Evolutionary conservation across 2,113 vertebrate genomes (phyloP), one percentile per base, ranked within the genome.

Genomic region (Pseudopipra pipra): DNA sequence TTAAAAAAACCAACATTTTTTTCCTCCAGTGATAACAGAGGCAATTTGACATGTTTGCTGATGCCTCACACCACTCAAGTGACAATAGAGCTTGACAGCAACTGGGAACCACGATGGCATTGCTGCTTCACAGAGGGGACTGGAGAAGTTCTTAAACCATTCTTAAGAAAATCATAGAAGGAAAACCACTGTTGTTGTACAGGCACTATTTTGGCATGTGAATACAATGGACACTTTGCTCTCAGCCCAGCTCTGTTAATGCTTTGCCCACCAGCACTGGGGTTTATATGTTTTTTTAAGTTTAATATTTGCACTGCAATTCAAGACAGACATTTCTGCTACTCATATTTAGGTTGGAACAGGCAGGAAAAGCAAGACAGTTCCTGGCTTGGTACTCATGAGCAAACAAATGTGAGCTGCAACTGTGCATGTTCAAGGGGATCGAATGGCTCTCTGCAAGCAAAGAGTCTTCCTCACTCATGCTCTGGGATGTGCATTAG

Each of bases 341-440:
- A 1, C 39, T 84, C 4, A 2, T 0, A 0, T 63, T 81, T 55
- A 41, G n/a, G 11, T 10, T 28, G 54, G 37, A 75, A 22, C 5
- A 79, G 21, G 28, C 30, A 73, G 66, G 47, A 61, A 66, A 72
- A 18, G 11, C 5, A 65, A 31, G 28, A 2, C 30, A 12, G 31
- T 10, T 55, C 35, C 62, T 82, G 35, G 21, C 28, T 81, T 74
- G 65, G 46, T 22, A 3, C 23, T 75, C 3, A 1, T 22, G 47
- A 59, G 22, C 24, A 68, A 67, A 79, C n/a, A 51, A 66, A 77
- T 30, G 39, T 67, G 11, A 28, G 6, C n/a, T 62, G 25, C 35
- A 56, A 11, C 19, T 12, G 5, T 22, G 54, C 14, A 5, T 1
- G 16, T 6, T 30, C 13, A 20, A 8, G 54, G n/a, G 9, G 43